These are phyloP conservation scores for Muscicapa comitata DNA, from an alignment of 2,797 vertebrate species.

Conservation along the genomic window DNA sequence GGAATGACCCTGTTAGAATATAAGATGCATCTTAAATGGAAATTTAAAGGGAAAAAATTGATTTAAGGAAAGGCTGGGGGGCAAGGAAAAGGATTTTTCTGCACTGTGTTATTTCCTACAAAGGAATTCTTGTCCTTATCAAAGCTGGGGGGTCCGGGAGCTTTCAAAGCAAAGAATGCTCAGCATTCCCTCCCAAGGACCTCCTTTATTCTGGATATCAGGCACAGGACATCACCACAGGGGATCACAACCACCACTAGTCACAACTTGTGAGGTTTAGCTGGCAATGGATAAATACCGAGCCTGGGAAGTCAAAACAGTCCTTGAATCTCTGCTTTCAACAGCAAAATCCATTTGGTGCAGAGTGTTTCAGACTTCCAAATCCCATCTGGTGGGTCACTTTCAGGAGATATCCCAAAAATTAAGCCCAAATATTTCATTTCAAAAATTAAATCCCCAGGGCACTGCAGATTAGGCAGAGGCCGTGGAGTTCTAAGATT, in stretches of 20 bases:
- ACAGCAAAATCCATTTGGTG: neutral
- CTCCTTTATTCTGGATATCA: constrained; percentile 3
- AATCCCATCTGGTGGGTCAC: neutral
- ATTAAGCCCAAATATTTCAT: neutral
- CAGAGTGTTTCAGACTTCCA: neutral
- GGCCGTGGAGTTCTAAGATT: constrained; percentile 48
- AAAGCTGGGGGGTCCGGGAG: neutral
- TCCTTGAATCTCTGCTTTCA: constrained; percentile 14
- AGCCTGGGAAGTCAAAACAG: constrained; percentile 12
- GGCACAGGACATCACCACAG: neutral
- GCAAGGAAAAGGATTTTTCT: neutral
- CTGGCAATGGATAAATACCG: neutral
- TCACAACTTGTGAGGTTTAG: constrained; percentile 24
- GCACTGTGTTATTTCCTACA: neutral
- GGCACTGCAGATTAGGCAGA: constrained; percentile 22
- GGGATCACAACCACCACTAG: neutral
- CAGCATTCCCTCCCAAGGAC: constrained; percentile 32
- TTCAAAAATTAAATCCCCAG: constrained; percentile 10
- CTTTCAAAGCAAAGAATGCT: constrained; percentile 35
- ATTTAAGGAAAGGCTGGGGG: neutral
- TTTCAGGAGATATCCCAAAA: neutral
- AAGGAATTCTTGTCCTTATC: constrained; percentile 23
- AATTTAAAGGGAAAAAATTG: neutral
- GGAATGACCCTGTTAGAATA: neutral
- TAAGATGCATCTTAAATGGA: neutral